Evolutionary conservation across 2,797 vertebrate genomes (phyloP), one percentile per base, ranked within the genome.

Genomic region (Diglossa cyanea): DNA sequence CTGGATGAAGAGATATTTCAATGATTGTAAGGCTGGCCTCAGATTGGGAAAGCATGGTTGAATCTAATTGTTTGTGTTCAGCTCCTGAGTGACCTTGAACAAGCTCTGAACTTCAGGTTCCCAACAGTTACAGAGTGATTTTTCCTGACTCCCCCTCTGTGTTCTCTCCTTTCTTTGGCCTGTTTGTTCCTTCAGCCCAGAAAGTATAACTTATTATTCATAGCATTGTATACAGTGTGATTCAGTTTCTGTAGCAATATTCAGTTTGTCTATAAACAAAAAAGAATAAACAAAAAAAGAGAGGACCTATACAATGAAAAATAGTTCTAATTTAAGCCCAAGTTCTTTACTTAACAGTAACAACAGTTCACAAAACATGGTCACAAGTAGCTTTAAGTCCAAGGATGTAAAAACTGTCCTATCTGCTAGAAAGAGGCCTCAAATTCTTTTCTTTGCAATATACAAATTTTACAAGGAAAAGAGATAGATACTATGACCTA

Each of bases 1-100:
- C 62, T 73, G 90, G 58, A 47, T 86, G 82, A 88, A 88, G 73
- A 86, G 88, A 73, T 86, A 65, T 91, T 86, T 74, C 40, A 68
- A 73, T 90, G 83, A 91, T 84, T 75, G 73, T 74, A 72, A 62
- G 31, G n/a, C 44, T 66, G 40, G 54, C 44, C 55, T 75, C 51
- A 48, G 21, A 90, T 86, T 96, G 4, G 6, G 70, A 83, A 71
- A 86, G 39, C 39, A 58, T 90, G 62, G 51, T 84, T 93, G 90
- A 88, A 90, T 70, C 35, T 84, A n/a, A 18, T 61, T 9, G 1
- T 40, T 71, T 30, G 15, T 78, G 50, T 42, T 47, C 58, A 78
- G 30, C 42, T 81, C 31, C 54, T 70, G 23, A 78, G 31, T 65
- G 71, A 95, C 84, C 74, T 86, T 89, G 86, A 94, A 66, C 23